A percentile compares a stretch with the other conserved stretches of the same genome.
Conservation (phyloP, 2,113 vertebrate species). For the Sapajus apella region DNA sequence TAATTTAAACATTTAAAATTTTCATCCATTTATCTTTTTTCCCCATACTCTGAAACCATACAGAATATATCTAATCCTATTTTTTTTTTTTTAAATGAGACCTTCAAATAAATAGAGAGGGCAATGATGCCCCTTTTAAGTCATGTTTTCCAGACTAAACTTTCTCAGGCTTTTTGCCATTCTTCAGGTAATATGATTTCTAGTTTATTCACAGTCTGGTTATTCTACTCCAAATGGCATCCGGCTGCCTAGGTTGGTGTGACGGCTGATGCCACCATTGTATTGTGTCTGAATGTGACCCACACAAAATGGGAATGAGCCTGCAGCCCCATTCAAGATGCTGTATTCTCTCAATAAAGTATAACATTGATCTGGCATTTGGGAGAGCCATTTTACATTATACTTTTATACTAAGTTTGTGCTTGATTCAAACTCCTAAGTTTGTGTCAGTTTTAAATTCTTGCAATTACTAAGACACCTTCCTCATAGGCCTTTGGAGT, state of each 20-base stretch:
- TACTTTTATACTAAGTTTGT: not conserved
- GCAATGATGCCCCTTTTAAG: not conserved
- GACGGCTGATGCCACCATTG: not conserved
- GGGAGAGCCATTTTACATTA: not conserved
- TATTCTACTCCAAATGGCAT: not conserved
- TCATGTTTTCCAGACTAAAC: not conserved
- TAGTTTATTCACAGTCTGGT: not conserved
- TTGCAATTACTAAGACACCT: not conserved
- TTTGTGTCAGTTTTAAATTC: slow-evolving; percentile 28
- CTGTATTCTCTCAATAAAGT: not conserved
- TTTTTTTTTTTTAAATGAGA: not conserved
- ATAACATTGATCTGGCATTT: not conserved
- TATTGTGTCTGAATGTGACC: not conserved
- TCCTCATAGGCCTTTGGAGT: not conserved
- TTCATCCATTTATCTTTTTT: not conserved
- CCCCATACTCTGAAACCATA: not conserved
- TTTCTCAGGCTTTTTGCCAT: not conserved
- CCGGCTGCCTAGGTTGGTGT: not conserved
- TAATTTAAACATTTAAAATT: not conserved
- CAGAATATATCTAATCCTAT: not conserved
- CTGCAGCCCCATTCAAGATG: not conserved
- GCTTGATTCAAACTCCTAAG: not conserved
- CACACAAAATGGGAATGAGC: not conserved
- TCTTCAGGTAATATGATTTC: not conserved
- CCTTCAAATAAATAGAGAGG: not conserved